Percentiles rank a stretch among this genome's conserved stretches.
These are phyloP conservation scores for Ectemnius cavifrons DNA, from an alignment of 2,888 invertebrate genomes.

Conservation along the genomic window DNA sequence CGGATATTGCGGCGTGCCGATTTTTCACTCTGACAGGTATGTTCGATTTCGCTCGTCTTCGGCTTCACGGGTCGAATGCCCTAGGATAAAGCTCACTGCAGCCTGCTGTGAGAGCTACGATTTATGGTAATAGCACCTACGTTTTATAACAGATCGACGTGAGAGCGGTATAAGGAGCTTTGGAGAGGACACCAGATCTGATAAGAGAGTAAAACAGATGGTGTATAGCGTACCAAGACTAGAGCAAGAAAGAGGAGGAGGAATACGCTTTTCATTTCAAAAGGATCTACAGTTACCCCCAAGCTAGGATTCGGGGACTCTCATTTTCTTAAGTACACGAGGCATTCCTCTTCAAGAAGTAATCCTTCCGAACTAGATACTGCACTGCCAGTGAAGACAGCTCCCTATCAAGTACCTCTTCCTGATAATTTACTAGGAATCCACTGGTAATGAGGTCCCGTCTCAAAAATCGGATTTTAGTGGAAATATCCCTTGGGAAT, in stretches of 20 bases:
- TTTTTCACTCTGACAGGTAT: conserved; percentile 52
- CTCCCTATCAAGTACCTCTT: conserved; percentile 4
- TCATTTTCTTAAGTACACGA: conserved; percentile 62
- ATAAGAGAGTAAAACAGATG: neutral
- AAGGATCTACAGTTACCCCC: conserved; percentile 19
- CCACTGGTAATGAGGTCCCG: conserved; percentile 31
- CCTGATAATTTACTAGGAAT: conserved; percentile 34
- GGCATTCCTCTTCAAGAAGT: conserved; percentile 25
- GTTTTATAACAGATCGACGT: conserved; percentile 20
- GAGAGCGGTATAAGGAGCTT: neutral
- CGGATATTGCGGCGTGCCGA: conserved; percentile 49
- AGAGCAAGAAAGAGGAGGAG: neutral
- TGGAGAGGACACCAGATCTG: conserved; percentile 10
- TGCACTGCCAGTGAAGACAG: conserved; percentile 15
- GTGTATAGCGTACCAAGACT: conserved; percentile 4
- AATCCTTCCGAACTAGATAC: conserved; percentile 17
- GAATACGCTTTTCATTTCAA: conserved; percentile 13
- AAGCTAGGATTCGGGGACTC: conserved; percentile 38
- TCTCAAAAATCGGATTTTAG: conserved; percentile 49
- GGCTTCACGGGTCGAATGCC: conserved; percentile 38
- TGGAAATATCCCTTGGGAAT: conserved; percentile 33
- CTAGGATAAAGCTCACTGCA: conserved; percentile 35
- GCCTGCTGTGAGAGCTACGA: conserved; percentile 15
- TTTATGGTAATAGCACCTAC: conserved; percentile 35
- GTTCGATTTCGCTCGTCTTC: conserved; percentile 39